Percentiles rank a stretch among this genome's conserved stretches.
Evolutionary conservation across 2,113 vertebrate species (phyloP).

Genomic region (Passerina amoena): DNA sequence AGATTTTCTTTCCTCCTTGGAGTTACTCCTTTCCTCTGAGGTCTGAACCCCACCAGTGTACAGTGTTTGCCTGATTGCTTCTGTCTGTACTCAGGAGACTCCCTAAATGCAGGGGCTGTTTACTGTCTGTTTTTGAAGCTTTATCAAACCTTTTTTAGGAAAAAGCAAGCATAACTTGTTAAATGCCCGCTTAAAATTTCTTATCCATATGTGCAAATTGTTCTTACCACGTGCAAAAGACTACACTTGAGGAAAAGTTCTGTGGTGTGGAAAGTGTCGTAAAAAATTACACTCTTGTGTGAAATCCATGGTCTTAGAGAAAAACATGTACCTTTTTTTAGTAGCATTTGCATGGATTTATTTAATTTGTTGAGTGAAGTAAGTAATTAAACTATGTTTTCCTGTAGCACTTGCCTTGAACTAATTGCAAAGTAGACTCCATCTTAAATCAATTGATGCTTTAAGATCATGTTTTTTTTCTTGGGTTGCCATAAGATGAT

Average conservation of each 20-base stretch:
- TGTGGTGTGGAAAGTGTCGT: background rate
- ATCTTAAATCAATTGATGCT: background rate
- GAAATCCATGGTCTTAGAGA: background rate
- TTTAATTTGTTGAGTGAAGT: background rate
- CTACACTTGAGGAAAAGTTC: background rate
- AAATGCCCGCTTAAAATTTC: background rate
- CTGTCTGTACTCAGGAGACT: background rate
- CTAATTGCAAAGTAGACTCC: background rate
- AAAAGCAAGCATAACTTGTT: background rate
- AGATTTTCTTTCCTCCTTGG: background rate
- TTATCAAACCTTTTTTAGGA: background rate
- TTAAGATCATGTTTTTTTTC: background rate
- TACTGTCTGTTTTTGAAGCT: background rate
- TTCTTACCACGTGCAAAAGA: background rate
- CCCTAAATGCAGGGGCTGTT: background rate
- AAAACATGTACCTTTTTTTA: background rate
- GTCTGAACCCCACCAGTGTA: background rate
- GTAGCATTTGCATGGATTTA: background rate
- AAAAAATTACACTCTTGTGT: background rate
- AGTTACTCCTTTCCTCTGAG: background rate
- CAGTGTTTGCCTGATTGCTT: background rate
- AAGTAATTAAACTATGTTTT: background rate
- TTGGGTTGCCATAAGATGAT: background rate
- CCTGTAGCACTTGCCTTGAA: background rate
- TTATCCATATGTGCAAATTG: background rate